These are phyloP conservation scores for Dicerorhinus sumatrensis DNA, from an alignment of 2,113 vertebrate species.

Conservation along the genomic window DNA sequence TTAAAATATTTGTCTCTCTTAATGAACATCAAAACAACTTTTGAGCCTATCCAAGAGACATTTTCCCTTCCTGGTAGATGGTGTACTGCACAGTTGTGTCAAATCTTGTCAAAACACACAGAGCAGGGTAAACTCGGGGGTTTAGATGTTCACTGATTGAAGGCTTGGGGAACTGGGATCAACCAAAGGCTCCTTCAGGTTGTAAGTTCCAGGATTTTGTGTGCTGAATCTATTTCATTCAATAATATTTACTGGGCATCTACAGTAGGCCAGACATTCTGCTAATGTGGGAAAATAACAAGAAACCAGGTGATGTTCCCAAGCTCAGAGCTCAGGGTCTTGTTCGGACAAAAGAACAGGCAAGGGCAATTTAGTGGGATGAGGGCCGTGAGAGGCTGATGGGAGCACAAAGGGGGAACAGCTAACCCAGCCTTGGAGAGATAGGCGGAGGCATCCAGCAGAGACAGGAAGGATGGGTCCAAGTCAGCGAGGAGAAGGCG, in stretches of 20 bases:
- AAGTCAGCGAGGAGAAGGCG: neutral
- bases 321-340: neutral
- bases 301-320: neutral
- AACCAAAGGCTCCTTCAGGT: neutral
- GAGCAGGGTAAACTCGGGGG: rapidly evolving
- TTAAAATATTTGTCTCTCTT: neutral
- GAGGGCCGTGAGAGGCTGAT: too few species aligned
- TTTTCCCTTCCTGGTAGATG: rapidly evolving
- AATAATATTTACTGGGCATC: neutral
- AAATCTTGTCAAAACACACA: neutral
- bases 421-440: neutral
- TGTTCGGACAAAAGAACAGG: rapidly evolving
- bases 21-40: neutral
- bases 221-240: neutral
- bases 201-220: neutral
- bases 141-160: neutral
- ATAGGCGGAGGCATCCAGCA: rapidly evolving
- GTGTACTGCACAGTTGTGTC: rapidly evolving
- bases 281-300: rapidly evolving
- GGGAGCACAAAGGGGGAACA: rapidly evolving
- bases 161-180: neutral
- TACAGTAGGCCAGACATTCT: too few species aligned
- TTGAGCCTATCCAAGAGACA: neutral
- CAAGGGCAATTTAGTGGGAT: rapidly evolving
- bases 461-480: rapidly evolving